Evolutionary conservation across 2,888 invertebrate genomes (phyloP).

Genomic region (Troides helena): DNA sequence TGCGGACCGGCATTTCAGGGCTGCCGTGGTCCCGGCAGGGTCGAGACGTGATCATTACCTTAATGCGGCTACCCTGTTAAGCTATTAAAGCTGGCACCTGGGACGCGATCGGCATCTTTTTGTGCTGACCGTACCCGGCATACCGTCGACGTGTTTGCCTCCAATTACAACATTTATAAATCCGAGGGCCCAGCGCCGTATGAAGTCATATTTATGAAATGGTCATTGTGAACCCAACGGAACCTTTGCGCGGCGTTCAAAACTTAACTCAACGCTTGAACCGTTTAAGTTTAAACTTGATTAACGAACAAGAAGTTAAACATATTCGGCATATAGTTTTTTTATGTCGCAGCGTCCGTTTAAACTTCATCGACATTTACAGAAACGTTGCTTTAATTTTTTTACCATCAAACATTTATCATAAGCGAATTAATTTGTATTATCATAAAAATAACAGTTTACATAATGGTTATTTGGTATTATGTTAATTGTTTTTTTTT

Average conservation of each 20-base stretch:
- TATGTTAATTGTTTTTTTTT: slow-evolving; percentile 44
- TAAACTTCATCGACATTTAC: slow-evolving; percentile 62
- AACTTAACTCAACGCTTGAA: slow-evolving; percentile 32
- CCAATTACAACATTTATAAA: slow-evolving; percentile 69
- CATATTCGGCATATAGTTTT: slow-evolving; percentile 38
- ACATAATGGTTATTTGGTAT: slow-evolving; percentile 61
- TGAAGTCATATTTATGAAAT: slow-evolving; percentile 62
- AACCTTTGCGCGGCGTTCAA: slow-evolving; percentile 29
- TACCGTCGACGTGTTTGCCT: slow-evolving; percentile 53
- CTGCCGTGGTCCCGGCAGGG: slow-evolving; percentile 35
- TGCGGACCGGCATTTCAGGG: slow-evolving; percentile 47
- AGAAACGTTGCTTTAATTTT: slow-evolving; percentile 60
- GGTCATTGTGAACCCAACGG: slow-evolving; percentile 48
- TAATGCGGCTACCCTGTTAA: slow-evolving; percentile 64
- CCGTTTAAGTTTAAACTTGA: slow-evolving; percentile 33
- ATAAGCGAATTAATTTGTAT: slow-evolving; percentile 77
- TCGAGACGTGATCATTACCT: slow-evolving; percentile 55
- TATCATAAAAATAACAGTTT: slow-evolving; percentile 69
- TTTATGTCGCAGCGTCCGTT: slow-evolving; percentile 55
- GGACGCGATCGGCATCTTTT: slow-evolving; percentile 53
- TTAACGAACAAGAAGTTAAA: slow-evolving; percentile 34
- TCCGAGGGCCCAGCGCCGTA: slow-evolving; percentile 50
- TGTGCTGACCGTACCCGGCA: slow-evolving; percentile 51
- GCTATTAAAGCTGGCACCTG: slow-evolving; percentile 67
- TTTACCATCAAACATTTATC: slow-evolving; percentile 62